Evolutionary conservation across 2,113 vertebrate species (phyloP), one percentile per base, ranked within the genome.

Genomic region (Anser brachyrhynchus): DNA sequence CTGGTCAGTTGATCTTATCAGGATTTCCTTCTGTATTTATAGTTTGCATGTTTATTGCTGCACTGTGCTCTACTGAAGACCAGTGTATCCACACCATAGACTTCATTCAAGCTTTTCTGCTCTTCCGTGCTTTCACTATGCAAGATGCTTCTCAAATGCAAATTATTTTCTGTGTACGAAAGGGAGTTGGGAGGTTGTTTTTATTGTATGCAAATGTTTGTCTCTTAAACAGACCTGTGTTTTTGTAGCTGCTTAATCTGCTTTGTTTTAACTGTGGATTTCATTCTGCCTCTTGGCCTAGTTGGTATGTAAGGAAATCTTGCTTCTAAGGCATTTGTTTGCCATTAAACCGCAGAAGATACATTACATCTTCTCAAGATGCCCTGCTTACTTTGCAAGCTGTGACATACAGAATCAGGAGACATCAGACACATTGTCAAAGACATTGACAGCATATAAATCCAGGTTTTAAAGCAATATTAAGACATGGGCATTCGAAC

Each of bases 1-100:
- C 76, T 88, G 87, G 83, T 84, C 52, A 62, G 87, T 84, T 92
- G 97, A 98, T 98, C 89, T 97, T 95, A 97, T 97, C 98, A 97
- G 93, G 93, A 89, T 96, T 97, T 95, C 64, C 11, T 52, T 90
- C 78, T 35, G 11, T 52, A 54, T 70, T 26, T 89, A 57, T 31
- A 80, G 88, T 84, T 91, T 96, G 97, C 96, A 96, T 96, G 97
- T 84, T 78, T 37, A 28, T 83, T 83, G 95, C 90, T 19, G 43
- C 84, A 5, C 93, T 69, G 83, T 61, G 84, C 83, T 96, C 92
- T 83, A 0, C n/a, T 41, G 37, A 41, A 11, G 5, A 23, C 4
- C 28, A 21, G 3, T 18, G 1, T 35, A 1, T 2, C 6, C 26
- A 23, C 1, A 1, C 76, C 85, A 5, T 11, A 6, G 88, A 61